A percentile compares a stretch with the other conserved stretches of the same genome.
phyloP scores from a whole-genome alignment of 2,113 vertebrate species.

The Vulpes lagopus region DNA sequence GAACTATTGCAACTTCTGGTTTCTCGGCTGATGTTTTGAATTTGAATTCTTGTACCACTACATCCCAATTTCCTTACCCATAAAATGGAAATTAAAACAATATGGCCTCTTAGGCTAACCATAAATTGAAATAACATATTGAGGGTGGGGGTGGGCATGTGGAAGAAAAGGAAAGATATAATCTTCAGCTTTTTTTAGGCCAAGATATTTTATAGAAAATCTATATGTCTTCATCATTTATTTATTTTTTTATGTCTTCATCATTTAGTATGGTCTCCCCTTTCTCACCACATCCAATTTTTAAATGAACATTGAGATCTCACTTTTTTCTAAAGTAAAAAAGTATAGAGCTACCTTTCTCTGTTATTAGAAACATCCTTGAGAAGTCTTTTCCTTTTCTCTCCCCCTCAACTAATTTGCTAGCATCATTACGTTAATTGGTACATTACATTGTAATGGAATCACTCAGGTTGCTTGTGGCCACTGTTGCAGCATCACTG shows the following conservation, averaged over 20 bases:
- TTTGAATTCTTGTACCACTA: neutral
- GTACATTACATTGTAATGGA: neutral
- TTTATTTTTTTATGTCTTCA: neutral
- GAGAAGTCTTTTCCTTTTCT: neutral
- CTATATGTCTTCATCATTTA: neutral
- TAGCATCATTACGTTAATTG: conserved; percentile 9
- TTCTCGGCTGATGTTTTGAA: conserved; percentile 30
- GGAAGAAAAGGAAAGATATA: neutral
- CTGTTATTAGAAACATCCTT: neutral
- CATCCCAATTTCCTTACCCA: conserved; percentile 25
- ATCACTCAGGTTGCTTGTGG: neutral
- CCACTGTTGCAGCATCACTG: neutral
- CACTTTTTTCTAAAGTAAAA: neutral
- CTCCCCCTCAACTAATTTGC: neutral
- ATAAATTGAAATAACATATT: conserved; percentile 19
- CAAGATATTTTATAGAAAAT: conserved; percentile 42
- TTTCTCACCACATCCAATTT: neutral
- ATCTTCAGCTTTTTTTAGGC: neutral
- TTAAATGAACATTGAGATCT: conserved; percentile 25
- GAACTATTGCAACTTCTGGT: neutral
- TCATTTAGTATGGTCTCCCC: neutral
- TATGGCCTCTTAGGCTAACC: neutral
- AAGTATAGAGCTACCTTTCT: neutral
- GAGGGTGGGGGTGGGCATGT: neutral
- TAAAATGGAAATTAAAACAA: conserved; percentile 25